A percentile compares a stretch with the other conserved stretches of the same genome.
Conservation (phyloP, 2,113 vertebrate genomes). For the Grus americana region DNA sequence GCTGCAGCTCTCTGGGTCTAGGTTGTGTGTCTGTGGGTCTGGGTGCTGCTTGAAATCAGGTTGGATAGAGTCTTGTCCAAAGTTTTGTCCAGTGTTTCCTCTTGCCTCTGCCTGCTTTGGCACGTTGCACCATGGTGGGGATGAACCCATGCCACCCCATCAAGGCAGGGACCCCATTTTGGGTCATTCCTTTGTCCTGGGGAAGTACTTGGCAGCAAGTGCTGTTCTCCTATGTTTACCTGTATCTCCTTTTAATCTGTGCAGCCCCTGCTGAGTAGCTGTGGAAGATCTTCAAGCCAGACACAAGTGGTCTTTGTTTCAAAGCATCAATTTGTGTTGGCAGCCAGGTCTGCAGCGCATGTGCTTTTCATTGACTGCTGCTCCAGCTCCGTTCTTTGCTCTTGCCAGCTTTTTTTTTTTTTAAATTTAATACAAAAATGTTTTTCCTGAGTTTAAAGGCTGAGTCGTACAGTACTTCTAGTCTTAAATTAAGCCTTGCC, state of each 20-base stretch:
- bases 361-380: constrained; percentile 78
- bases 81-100: not conserved
- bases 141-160: not conserved
- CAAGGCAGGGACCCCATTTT: not conserved
- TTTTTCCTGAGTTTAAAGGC: constrained; percentile 28
- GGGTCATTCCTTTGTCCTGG: constrained; percentile 17
- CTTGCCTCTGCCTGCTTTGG: not conserved
- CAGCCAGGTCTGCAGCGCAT: constrained; percentile 76
- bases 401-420: constrained; percentile 5
- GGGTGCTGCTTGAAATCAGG: not conserved
- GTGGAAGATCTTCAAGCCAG: constrained; percentile 34
- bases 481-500: constrained; percentile 9
- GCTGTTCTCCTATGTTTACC: not conserved
- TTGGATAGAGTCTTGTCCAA: not conserved
- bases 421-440: constrained; percentile 15
- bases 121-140: fast-evolving
- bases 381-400: constrained; percentile 27
- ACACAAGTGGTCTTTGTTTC: constrained; percentile 81
- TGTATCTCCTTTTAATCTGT: constrained; percentile 9
- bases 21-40: not conserved
- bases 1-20: not conserved
- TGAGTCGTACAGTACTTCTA: not conserved
- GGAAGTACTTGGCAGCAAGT: not conserved
- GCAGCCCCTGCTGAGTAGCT: not conserved
- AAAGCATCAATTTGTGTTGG: constrained; percentile 68